Base-by-base conservation (phyloP, 2,113 vertebrate genomes). In the Thomomys bottae region DNA sequence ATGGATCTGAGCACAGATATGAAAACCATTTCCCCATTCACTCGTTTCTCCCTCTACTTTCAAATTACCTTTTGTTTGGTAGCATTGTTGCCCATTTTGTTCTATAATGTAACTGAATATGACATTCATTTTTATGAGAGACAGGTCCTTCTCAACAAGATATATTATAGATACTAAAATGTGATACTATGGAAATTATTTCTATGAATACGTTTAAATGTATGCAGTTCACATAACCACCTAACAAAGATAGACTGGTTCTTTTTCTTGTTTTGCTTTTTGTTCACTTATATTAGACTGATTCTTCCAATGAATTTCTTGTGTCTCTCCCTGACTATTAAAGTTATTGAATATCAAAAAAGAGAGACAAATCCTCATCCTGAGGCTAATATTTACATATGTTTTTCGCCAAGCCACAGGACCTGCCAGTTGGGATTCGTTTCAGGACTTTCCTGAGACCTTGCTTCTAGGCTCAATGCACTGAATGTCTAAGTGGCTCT, bases 261-360 rank as follows among this genome's bases (percentile, higher is more conserved):
- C 30, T 93, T 88, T 23, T 85, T 54, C 49, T 54, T 54, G 49
- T 54, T 54, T 54, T 54, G n/a, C n/a, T 54, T 49, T 95, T 92
- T 54, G 11, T 54, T 54, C 14, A 15, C 49, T 54, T 54, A 54
- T 15, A 54, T 54, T 92, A 68, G 45, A 89, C 34, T 88, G 88
- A 77, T 94, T 89, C 28, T 93, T 88, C 21, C 82, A 54, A 92
- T 90, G 87, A 64, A 64, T 84, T 92, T 87, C 90, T 87, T 91
- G 0, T 75, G 61, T 82, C 72, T 82, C 82, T 61, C 34, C 71
- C 71, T 90, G 75, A 93, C 73, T 68, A 42, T 85, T 94, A 88
- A 90, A 91, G 49, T 63, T 93, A 73, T 64, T 85, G 93, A 42
- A 76, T 68, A 92, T 83, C 82, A 89, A 64, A 72, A 72, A 18